These are phyloP conservation scores for Pomacea canaliculata DNA, from an alignment of 2,888 invertebrate genomes.

Conservation along the genomic window DNA sequence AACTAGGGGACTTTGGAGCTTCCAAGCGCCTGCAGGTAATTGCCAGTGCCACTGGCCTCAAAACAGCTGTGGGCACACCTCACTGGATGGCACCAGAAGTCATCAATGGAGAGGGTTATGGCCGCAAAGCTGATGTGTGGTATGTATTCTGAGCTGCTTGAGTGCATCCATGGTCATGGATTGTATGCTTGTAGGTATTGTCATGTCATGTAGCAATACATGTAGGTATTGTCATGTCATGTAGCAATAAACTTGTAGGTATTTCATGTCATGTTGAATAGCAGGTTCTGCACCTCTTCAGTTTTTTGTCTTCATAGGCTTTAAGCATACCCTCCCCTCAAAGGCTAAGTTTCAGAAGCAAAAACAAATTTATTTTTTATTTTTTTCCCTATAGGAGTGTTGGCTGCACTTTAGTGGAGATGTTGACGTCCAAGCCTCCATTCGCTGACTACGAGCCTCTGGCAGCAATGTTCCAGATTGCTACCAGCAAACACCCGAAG, in stretches of 20 bases:
- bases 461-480: conserved; percentile 70
- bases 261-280: no score
- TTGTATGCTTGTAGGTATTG: no score
- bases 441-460: conserved; percentile 68
- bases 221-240: no score
- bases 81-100: conserved; percentile 71
- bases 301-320: no score
- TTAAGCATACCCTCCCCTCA: no score
- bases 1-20: conserved; percentile 72
- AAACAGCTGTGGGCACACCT: conserved; percentile 68
- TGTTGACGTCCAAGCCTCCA: conserved; percentile 69
- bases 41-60: conserved; percentile 52
- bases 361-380: no score
- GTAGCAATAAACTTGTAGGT: no score
- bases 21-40: conserved; percentile 70
- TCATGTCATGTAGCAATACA: no score
- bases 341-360: no score
- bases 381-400: conserved; percentile 65
- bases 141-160: conserved; percentile 36
- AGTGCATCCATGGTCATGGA: no score
- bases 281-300: no score
- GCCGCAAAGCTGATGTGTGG: conserved; percentile 71
- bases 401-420: conserved; percentile 70
- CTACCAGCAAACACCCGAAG: conserved; percentile 62
- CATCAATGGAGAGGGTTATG: conserved; percentile 69